Evolutionary conservation across 2,113 vertebrate species (phyloP), one percentile per base, ranked within the genome.

Genomic region (Indicator indicator): DNA sequence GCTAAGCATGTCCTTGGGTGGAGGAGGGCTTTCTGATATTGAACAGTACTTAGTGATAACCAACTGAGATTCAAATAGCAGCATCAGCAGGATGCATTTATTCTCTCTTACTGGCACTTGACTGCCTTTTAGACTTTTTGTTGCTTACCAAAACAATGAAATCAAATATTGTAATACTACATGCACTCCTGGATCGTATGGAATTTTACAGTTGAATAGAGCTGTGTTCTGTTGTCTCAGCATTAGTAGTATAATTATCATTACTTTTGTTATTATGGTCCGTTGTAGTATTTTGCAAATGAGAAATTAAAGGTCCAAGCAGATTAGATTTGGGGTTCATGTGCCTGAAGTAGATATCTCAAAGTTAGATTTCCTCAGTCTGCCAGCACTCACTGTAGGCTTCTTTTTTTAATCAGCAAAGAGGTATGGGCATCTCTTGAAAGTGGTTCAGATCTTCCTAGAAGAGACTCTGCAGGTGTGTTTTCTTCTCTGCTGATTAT

Each of bases 71-170:
- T 90, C 77, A 83, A 58, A 28, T 4, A 62, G 4, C 59, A 2
- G 0, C 17, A 46, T 42, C 54, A 70, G 62, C 52, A 92, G 32
- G 46, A 84, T 3, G 0, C 26, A 13, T 60, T 93, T 58, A 18
- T 62, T 68, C 20, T 78, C 7, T 59, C 89, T 75, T 60, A 68
- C 15, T 76, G 60, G 48, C 30, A 76, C 24, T 85, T 59, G 9
- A 9, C 24, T 71, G 52, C 68, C 19, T 84, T 89, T 82, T 56
- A 28, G 4, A 40, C 93, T 92, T 65, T 75, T 72, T 50, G 50
- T 70, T 72, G 59, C 81, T 90, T 62, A 93, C 46, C 70, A 89
- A 89, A 93, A 73, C 46, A 86, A 36, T 75, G 55, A 93, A 76
- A 80, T 70, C 0, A 12, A 73, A 42, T 89, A 68, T 42, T 82